Conservation (phyloP, 2,888 invertebrate genomes). For the Nymphalis polychloros region DNA sequence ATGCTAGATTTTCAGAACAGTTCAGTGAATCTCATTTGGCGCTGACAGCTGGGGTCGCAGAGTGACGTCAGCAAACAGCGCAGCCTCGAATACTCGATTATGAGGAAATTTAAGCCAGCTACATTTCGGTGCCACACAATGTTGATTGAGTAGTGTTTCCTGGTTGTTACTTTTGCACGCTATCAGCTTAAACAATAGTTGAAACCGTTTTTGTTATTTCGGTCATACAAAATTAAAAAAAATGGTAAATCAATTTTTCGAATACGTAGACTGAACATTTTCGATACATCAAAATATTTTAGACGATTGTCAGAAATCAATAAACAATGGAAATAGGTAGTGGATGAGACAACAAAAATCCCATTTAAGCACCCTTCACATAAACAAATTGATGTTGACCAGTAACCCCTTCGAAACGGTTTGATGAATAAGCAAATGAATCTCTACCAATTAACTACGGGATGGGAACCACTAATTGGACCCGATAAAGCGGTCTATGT, state of each 20-base stretch:
- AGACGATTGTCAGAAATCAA: background rate
- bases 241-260: background rate
- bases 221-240: background rate
- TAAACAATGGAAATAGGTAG: slow-evolving; percentile 8
- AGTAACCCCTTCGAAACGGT: slow-evolving; percentile 41
- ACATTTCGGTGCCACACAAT: slow-evolving; percentile 30
- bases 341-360: slow-evolving; percentile 31
- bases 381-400: slow-evolving; percentile 42
- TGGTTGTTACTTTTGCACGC: slow-evolving; percentile 26
- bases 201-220: background rate
- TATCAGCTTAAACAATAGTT: slow-evolving; percentile 23
- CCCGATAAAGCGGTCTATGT: slow-evolving; percentile 35
- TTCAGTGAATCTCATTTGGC: slow-evolving; percentile 30
- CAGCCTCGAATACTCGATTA: slow-evolving; percentile 26
- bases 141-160: slow-evolving; percentile 37
- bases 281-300: background rate
- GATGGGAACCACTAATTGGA: slow-evolving; percentile 51
- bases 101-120: slow-evolving; percentile 27
- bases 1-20: slow-evolving; percentile 17
- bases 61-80: slow-evolving; percentile 32
- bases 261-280: background rate
- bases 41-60: slow-evolving; percentile 31
- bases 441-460: slow-evolving; percentile 55
- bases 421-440: slow-evolving; percentile 58
- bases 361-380: slow-evolving; percentile 34